Conservation (phyloP, 2,888 invertebrate genomes). For the Sceliomorpha sp. region DNA sequence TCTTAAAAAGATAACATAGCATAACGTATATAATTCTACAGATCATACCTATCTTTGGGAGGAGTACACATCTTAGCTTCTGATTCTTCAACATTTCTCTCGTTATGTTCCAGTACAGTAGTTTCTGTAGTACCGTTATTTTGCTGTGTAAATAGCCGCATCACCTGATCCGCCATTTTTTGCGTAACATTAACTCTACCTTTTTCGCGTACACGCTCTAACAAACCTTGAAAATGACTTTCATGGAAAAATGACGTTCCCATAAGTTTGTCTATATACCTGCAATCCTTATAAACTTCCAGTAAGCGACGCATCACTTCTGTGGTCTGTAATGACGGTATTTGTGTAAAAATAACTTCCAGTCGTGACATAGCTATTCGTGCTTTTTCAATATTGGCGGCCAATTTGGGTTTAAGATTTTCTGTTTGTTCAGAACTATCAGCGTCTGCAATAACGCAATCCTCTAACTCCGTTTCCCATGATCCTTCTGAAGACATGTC, state of each 20-base stretch:
- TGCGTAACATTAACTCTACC: conserved; percentile 86
- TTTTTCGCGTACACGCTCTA: conserved; percentile 88
- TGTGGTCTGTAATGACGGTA: conserved; percentile 88
- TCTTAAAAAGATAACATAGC: too few relatives aligned
- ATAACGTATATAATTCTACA: not conserved
- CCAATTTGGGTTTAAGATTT: conserved; percentile 83
- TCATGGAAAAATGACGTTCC: conserved; percentile 93
- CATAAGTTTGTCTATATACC: conserved; percentile 91
- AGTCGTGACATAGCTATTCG: conserved; percentile 87
- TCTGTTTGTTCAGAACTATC: conserved; percentile 77
- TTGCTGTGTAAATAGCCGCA: conserved; percentile 75
- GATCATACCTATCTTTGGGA: conserved; percentile 31
- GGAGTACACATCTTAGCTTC: conserved; percentile 39
- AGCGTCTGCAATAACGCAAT: conserved; percentile 82
- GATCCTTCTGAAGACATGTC: conserved; percentile 88
- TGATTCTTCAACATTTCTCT: conserved; percentile 50
- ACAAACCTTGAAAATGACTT: conserved; percentile 88
- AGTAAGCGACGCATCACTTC: conserved; percentile 90
- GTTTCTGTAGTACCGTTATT: conserved; percentile 66
- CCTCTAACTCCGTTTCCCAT: conserved; percentile 90
- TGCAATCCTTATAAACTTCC: conserved; percentile 91
- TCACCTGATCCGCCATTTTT: conserved; percentile 88
- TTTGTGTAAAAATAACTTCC: conserved; percentile 89
- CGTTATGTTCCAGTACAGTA: conserved; percentile 47
- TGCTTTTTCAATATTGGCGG: conserved; percentile 89